Percentiles rank a stretch among this genome's conserved stretches.
Conservation (phyloP, 2,113 vertebrate genomes). For the Microcebus tavaratra region DNA sequence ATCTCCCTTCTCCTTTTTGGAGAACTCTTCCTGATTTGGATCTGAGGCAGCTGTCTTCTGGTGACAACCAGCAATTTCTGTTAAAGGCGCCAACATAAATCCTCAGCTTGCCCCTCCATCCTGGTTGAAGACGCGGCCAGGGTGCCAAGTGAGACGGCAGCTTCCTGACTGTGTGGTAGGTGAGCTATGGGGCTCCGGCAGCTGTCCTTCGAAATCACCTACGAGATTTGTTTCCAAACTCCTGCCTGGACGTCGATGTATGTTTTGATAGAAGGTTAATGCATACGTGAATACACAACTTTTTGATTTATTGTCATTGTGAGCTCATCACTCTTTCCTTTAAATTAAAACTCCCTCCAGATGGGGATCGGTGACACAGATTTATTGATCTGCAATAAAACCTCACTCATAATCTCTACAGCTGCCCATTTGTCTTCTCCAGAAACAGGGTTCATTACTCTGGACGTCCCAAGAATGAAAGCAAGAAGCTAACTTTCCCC, state of each 20-base stretch:
- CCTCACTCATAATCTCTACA: conserved; percentile 89
- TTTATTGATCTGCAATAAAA: conserved; percentile 91
- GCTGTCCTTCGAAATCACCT: conserved; percentile 66
- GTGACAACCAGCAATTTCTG: conserved; percentile 70
- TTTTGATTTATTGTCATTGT: conserved; percentile 87
- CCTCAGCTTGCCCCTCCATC: conserved; percentile 31
- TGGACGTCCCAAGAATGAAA: conserved; percentile 84
- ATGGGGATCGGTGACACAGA: conserved; percentile 88
- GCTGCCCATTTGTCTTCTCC: conserved; percentile 86
- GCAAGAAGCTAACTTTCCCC: conserved; percentile 75
- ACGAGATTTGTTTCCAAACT: conserved; percentile 67
- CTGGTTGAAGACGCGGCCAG: neutral
- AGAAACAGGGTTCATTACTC: conserved; percentile 85
- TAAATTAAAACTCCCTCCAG: conserved; percentile 91
- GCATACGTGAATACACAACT: conserved; percentile 82
- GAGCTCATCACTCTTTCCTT: conserved; percentile 86
- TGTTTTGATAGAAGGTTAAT: conserved; percentile 84
- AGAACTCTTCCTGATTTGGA: conserved; percentile 17
- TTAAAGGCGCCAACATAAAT: conserved; percentile 67
- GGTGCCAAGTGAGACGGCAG: neutral
- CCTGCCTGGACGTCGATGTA: conserved; percentile 51
- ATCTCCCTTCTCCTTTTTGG: neutral
- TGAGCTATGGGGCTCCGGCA: neutral
- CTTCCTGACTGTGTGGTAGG: neutral
- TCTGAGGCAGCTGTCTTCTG: conserved; percentile 61